Evolutionary conservation across 37 sponge, comb jelly and placozoan genomes (phyloP).

Genomic region (Spongilla lacustris): DNA sequence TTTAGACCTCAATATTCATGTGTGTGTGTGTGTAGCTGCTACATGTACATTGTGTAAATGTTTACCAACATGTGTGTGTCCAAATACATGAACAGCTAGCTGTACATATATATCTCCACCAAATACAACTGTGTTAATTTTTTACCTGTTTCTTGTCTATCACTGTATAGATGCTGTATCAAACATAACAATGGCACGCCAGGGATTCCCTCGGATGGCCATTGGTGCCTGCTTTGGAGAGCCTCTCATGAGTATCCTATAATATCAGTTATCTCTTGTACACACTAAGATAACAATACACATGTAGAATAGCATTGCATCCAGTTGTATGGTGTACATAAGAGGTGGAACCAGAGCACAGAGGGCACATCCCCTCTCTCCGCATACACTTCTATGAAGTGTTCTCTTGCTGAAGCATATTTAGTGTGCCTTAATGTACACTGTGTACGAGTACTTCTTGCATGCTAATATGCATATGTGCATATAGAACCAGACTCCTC

Average conservation of each 20-base stretch:
- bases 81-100: background rate
- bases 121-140: background rate
- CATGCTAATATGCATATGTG: too few relatives aligned
- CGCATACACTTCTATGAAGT: too few relatives aligned
- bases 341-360: too few relatives aligned
- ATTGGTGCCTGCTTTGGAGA: slow-evolving; percentile 97
- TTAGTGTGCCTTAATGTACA: too few relatives aligned
- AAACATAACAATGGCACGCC: slow-evolving; percentile 91
- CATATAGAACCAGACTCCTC: too few relatives aligned
- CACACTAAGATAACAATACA: too few relatives aligned
- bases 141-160: background rate
- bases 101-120: background rate
- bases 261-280: background rate
- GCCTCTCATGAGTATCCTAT: slow-evolving; percentile 91
- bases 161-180: slow-evolving; percentile 87
- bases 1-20: background rate
- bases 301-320: too few relatives aligned
- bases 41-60: background rate
- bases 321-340: background rate
- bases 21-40: background rate
- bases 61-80: background rate
- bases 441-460: too few relatives aligned
- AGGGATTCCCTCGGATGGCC: slow-evolving; percentile 97
- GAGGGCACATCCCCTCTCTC: too few relatives aligned
- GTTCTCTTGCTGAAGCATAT: too few relatives aligned